A percentile compares a stretch with the other conserved stretches of the same genome.
Conservation (phyloP, 1,140 invertebrate genomes). For the Drosophila grimshawi region DNA sequence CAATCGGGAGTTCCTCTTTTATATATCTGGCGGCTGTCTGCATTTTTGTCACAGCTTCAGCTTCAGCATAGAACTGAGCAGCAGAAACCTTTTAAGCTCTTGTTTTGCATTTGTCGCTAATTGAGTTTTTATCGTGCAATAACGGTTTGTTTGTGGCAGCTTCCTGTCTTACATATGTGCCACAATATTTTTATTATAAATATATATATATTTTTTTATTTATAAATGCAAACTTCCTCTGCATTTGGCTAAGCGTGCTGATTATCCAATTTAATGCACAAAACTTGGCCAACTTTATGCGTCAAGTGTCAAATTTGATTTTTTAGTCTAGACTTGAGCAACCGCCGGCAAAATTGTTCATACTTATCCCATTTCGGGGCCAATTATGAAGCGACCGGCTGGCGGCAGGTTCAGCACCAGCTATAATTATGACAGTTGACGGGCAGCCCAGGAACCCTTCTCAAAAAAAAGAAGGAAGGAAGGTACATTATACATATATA, state of each 20-base stretch:
- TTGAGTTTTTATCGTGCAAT: constrained; percentile 33
- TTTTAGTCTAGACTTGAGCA: constrained; percentile 69
- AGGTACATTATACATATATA: not conserved
- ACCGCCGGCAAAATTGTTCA: constrained; percentile 58
- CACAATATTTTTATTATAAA: not conserved
- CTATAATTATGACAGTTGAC: constrained; percentile 80
- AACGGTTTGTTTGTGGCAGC: constrained; percentile 33
- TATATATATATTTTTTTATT: no score
- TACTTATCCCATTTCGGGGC: constrained; percentile 30
- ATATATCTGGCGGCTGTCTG: constrained; percentile 36
- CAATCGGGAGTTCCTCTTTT: constrained; percentile 9
- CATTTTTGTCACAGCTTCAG: not conserved
- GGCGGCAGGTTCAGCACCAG: constrained; percentile 44
- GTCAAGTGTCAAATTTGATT: constrained; percentile 71
- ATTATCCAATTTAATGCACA: constrained; percentile 1
- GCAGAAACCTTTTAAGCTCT: not conserved
- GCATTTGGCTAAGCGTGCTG: not conserved
- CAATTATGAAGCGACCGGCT: constrained; percentile 61
- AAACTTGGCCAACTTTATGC: constrained; percentile 4
- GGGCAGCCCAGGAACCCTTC: constrained; percentile 59
- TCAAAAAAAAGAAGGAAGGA: constrained; percentile 48
- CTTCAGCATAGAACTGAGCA: not conserved
- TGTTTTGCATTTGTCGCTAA: constrained; percentile 10
- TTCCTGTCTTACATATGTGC: constrained; percentile 8
- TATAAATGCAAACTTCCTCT: not conserved